A percentile compares a stretch with the other conserved stretches of the same genome.
phyloP scores from a whole-genome alignment of 2,113 vertebrate species.

The Catharus minimus region DNA sequence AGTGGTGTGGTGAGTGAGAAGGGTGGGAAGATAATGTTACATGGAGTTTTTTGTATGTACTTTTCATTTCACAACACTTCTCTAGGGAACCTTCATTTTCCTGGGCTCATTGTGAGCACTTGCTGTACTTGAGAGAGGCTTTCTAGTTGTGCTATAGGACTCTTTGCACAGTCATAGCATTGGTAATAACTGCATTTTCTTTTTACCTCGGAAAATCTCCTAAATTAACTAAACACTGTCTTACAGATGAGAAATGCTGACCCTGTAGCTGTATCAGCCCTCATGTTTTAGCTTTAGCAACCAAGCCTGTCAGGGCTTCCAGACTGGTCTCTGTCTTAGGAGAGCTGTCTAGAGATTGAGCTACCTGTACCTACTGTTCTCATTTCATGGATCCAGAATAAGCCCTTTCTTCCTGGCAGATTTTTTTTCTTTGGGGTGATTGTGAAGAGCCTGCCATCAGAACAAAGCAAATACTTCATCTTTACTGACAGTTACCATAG shows the following conservation, averaged over 20 bases:
- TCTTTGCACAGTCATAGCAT: background rate
- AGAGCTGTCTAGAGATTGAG: background rate
- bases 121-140: background rate
- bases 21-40: background rate
- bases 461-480: background rate
- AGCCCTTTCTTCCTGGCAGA: background rate
- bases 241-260: background rate
- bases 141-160: background rate
- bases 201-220: background rate
- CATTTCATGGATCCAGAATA: background rate
- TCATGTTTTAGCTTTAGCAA: background rate
- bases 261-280: background rate
- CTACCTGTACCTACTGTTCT: background rate
- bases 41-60: rapidly evolving
- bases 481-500: background rate
- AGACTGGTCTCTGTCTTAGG: background rate
- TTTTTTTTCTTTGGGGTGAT: background rate
- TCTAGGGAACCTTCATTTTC: background rate
- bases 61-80: background rate
- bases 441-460: background rate
- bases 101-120: background rate
- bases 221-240: background rate
- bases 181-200: background rate
- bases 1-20: background rate
- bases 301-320: background rate